Evolutionary conservation across 2,113 vertebrate genomes (phyloP).

Genomic region (Etheostoma spectabile): DNA sequence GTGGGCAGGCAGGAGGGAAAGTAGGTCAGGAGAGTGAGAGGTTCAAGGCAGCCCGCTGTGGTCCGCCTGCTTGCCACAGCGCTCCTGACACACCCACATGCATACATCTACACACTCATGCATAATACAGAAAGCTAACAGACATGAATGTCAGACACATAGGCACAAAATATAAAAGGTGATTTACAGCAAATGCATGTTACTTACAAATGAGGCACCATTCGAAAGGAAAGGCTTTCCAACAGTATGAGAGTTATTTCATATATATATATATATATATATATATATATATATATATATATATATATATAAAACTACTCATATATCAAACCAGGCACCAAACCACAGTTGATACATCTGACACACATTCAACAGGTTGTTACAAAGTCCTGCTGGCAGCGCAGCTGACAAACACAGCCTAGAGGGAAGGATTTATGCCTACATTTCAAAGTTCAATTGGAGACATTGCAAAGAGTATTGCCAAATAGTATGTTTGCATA

Average conservation of each 20-base stretch:
- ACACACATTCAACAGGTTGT: slow-evolving; percentile 37
- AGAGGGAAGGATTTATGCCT: not conserved
- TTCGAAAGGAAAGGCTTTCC: no score
- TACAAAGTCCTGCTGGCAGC: slow-evolving; percentile 19
- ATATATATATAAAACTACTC: no score
- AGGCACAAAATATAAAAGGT: slow-evolving; percentile 38
- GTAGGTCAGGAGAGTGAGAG: slow-evolving; percentile 79
- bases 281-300: no score
- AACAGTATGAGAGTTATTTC: no score
- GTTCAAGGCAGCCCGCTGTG: slow-evolving; percentile 49
- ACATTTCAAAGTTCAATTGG: not conserved
- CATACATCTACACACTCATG: slow-evolving; percentile 50
- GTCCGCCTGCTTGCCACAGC: slow-evolving; percentile 51
- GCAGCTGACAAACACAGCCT: slow-evolving; percentile 19
- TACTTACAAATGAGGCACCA: no score
- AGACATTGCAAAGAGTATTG: not conserved
- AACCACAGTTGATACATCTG: not conserved
- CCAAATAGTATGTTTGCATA: not conserved
- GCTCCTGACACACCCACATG: slow-evolving; percentile 58
- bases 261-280: no score
- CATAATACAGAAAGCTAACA: slow-evolving; percentile 51
- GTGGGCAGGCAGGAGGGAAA: slow-evolving; percentile 74
- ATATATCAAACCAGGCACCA: slow-evolving; percentile 3
- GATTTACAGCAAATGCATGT: slow-evolving; percentile 57
- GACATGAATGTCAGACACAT: slow-evolving; percentile 23